phyloP scores from a whole-genome alignment of 1,140 invertebrate species.

The Eumeta japonica region DNA sequence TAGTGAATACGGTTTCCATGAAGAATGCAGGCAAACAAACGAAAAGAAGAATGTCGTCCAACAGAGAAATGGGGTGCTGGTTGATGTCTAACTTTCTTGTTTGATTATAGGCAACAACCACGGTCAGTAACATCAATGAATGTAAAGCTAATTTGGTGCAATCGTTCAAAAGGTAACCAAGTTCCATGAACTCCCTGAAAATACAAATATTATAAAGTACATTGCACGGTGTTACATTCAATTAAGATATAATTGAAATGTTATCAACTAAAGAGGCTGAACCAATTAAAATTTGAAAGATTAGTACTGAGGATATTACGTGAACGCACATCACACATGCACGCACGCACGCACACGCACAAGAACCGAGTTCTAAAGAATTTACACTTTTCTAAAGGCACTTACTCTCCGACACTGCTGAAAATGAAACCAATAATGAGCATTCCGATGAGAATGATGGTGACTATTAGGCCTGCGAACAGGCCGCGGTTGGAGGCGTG shows the following conservation, averaged over 20 bases:
- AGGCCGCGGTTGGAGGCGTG: constrained; percentile 71
- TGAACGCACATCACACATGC: no score
- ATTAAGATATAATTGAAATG: no score
- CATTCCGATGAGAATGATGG: constrained; percentile 63
- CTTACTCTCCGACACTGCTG: constrained; percentile 54
- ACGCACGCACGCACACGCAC: no score
- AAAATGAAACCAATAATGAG: constrained; percentile 71
- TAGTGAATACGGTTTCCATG: constrained; percentile 65
- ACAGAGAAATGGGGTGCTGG: constrained; percentile 63
- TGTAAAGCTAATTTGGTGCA: constrained; percentile 54
- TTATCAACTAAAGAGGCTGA: no score
- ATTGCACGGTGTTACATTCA: no score
- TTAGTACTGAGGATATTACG: no score
- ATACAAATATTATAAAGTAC: no score
- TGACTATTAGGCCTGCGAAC: constrained; percentile 66
- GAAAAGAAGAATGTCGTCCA: constrained; percentile 70
- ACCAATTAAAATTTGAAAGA: no score
- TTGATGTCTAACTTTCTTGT: constrained; percentile 65
- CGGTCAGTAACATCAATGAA: constrained; percentile 56
- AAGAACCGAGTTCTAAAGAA: no score
- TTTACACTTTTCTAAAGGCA: no score
- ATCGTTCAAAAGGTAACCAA: constrained; percentile 50
- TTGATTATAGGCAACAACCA: constrained; percentile 60
- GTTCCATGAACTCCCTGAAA: constrained; percentile 41
- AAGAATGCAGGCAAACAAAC: constrained; percentile 74